Evolutionary conservation across 2,797 vertebrate genomes (phyloP).

Genomic region (Lutra lutra): DNA sequence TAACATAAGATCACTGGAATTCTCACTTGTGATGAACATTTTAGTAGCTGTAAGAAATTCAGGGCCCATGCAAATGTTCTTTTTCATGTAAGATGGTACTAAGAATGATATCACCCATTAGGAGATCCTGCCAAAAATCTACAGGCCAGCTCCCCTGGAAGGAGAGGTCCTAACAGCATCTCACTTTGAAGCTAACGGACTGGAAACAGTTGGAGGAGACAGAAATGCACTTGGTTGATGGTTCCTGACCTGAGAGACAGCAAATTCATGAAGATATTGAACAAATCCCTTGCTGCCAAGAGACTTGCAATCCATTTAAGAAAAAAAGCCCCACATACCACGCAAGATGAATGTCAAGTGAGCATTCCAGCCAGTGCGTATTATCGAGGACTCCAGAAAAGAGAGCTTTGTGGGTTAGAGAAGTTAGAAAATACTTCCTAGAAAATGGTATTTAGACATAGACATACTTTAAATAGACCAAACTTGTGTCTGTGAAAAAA

Average conservation of each 20-base stretch:
- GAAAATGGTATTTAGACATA: not conserved
- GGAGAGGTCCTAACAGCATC: not conserved
- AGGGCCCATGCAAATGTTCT: not conserved
- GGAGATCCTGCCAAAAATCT: not conserved
- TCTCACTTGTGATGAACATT: conserved; percentile 9
- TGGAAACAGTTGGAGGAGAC: not conserved
- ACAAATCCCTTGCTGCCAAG: not conserved
- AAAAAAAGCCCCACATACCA: no score
- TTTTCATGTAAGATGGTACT: not conserved
- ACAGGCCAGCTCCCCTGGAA: not conserved
- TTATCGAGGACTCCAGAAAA: not conserved
- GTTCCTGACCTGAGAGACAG: not conserved
- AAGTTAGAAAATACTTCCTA: not conserved
- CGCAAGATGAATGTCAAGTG: not conserved
- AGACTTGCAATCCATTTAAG: not conserved
- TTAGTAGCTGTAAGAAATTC: conserved; percentile 12
- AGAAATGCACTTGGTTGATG: not conserved
- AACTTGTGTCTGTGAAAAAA: not conserved
- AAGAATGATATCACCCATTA: not conserved
- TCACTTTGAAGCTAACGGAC: not conserved
- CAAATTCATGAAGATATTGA: not conserved
- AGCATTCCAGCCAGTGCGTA: not conserved
- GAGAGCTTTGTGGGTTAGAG: not conserved
- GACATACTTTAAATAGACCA: not conserved
- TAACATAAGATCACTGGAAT: not conserved